Evolutionary conservation across 2,113 vertebrate genomes (phyloP).

Genomic region (Cynocephalus volans): DNA sequence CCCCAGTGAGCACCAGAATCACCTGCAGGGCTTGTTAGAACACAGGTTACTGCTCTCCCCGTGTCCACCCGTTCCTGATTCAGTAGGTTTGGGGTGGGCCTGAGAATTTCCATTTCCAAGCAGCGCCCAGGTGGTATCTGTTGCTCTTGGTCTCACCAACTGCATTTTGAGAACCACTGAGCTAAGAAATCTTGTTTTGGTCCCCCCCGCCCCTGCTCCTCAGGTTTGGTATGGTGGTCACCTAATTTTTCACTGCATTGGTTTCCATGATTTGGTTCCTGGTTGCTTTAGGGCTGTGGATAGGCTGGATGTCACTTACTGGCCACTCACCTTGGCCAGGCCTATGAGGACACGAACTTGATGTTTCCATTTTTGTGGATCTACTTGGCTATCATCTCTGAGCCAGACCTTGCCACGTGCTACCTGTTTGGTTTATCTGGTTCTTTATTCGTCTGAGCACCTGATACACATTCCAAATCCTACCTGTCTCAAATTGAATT

Average conservation of each 20-base stretch:
- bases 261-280: neutral
- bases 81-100: neutral
- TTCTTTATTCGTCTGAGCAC: neutral
- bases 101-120: neutral
- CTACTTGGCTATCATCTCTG: neutral
- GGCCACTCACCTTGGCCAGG: rapidly evolving
- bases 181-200: neutral
- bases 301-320: neutral
- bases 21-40: neutral
- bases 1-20: neutral
- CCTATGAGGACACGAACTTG: neutral
- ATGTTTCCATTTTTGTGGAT: neutral
- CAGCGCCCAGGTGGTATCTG: neutral
- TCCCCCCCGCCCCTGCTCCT: neutral
- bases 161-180: neutral
- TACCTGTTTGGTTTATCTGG: neutral
- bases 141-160: neutral
- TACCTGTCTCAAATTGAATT: neutral
- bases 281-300: neutral
- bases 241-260: neutral
- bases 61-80: neutral
- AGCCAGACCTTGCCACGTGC: neutral
- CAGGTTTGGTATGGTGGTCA: neutral
- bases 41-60: neutral
- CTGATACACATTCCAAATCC: rapidly evolving